Percentiles rank a stretch among this genome's conserved stretches.
phyloP scores from a whole-genome alignment of 1,140 invertebrate genomes.

The Sycobia sp. region DNA sequence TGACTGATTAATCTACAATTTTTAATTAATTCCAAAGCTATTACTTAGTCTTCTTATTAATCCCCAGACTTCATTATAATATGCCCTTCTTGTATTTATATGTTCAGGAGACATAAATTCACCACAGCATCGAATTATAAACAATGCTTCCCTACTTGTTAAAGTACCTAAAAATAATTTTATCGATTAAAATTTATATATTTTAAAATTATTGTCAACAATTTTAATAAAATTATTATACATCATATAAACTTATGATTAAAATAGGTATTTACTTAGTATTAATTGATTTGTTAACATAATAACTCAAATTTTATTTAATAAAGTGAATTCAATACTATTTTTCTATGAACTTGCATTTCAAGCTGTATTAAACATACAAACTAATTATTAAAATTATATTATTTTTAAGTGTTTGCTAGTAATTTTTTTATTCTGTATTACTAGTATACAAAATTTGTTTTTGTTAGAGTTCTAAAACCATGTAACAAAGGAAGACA shows the following conservation, averaged over 20 bases:
- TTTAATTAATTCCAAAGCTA: not conserved
- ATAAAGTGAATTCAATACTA: too few species aligned
- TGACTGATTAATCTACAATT: not conserved
- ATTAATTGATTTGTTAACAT: not conserved
- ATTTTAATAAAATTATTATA: not conserved
- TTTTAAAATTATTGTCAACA: not conserved
- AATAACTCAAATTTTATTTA: not conserved
- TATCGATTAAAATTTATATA: not conserved
- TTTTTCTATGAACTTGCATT: too few species aligned
- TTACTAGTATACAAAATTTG: too few species aligned
- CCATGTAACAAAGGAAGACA: too few species aligned
- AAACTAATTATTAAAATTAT: too few species aligned
- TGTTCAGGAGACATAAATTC: slow-evolving; percentile 1
- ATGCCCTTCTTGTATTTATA: not conserved
- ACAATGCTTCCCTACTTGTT: not conserved
- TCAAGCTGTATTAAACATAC: too few species aligned
- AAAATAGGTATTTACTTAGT: not conserved
- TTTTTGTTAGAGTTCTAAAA: too few species aligned
- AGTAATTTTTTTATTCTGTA: too few species aligned
- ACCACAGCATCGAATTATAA: slow-evolving; percentile 30
- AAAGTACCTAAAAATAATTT: slow-evolving; percentile 14
- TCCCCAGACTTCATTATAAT: slow-evolving; percentile 1
- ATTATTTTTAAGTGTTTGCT: too few species aligned
- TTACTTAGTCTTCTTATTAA: slow-evolving; percentile 9
- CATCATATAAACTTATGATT: not conserved